Percentiles rank a stretch among this genome's conserved stretches.
phyloP scores from a whole-genome alignment of 2,113 vertebrate species.

The Aegypius monachus region DNA sequence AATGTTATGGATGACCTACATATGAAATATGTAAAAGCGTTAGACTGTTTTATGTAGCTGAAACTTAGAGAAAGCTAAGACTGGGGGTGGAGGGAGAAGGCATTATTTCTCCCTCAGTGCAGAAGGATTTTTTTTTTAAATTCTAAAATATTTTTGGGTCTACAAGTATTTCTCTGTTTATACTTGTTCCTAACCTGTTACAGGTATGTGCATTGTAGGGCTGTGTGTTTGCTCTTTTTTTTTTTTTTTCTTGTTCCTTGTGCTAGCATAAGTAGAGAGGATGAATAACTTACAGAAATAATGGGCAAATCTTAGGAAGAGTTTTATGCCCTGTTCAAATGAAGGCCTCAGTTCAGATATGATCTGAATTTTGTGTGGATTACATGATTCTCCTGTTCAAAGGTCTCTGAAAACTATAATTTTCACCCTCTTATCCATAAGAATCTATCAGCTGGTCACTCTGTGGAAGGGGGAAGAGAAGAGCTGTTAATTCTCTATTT shows the following conservation, averaged over 20 bases:
- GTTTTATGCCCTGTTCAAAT: neutral
- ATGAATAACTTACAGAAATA: neutral
- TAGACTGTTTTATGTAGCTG: neutral
- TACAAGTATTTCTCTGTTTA: neutral
- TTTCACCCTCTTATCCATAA: neutral
- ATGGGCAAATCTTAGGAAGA: neutral
- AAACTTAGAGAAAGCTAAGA: conserved; percentile 1
- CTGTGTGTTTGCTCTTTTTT: neutral
- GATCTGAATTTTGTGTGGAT: neutral
- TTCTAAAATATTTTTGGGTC: neutral
- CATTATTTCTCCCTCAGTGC: neutral
- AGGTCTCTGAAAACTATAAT: neutral
- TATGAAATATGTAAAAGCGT: neutral
- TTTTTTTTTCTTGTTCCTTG: neutral
- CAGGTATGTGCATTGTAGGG: neutral
- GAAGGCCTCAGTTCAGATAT: neutral
- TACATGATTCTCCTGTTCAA: neutral
- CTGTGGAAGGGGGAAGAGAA: neutral
- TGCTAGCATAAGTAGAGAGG: neutral
- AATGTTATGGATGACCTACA: conserved; percentile 30
- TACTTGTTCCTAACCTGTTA: neutral
- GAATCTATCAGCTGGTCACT: neutral
- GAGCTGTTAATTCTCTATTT: neutral
- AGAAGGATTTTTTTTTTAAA: neutral
- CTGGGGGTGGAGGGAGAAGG: neutral